Evolutionary conservation across 2,113 vertebrate genomes (phyloP).

Genomic region (Tringa solitaria): DNA sequence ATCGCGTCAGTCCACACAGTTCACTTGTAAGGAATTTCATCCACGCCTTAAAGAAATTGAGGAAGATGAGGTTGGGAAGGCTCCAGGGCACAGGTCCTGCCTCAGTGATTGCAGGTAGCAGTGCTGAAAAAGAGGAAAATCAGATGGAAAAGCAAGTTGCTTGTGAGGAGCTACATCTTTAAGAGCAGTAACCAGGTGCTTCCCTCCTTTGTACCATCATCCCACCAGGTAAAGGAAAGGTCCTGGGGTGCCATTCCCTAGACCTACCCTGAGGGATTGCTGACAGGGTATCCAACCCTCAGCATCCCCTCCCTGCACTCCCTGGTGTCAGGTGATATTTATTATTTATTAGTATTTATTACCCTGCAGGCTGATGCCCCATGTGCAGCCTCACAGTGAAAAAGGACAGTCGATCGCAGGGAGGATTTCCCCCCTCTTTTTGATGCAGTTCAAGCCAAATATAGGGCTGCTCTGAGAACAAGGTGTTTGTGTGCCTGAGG

Average conservation of each 20-base stretch:
- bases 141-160: not conserved
- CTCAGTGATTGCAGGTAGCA: not conserved
- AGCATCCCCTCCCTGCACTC: rapidly evolving
- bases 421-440: not conserved
- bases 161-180: not conserved
- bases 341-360: not conserved
- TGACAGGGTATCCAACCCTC: not conserved
- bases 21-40: slow-evolving; percentile 35
- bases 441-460: not conserved
- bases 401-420: not conserved
- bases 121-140: not conserved
- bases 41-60: slow-evolving; percentile 31
- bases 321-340: not conserved
- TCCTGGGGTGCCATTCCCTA: not conserved
- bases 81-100: not conserved
- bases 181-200: not conserved
- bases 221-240: not conserved
- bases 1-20: not conserved
- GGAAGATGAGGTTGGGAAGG: not conserved
- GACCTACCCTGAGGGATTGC: not conserved
- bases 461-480: not conserved
- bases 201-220: not conserved
- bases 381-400: not conserved
- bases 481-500: not conserved
- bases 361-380: not conserved